Conservation (phyloP, 2,888 invertebrate species). For the Troglohyphantes excavatus region DNA sequence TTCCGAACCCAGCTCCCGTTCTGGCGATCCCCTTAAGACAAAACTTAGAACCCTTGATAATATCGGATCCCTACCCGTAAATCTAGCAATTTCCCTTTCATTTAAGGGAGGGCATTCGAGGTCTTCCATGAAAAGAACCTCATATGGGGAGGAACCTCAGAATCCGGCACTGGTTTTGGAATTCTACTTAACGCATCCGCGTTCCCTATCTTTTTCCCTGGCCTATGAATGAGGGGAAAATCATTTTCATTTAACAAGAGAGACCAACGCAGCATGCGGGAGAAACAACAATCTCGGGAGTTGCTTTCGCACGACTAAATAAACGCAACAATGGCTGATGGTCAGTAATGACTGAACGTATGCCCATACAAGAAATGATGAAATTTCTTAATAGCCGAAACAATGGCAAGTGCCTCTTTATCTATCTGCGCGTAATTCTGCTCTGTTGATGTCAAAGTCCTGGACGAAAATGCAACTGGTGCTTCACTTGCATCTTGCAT, state of each 20-base stretch:
- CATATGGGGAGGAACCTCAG: conserved; percentile 10
- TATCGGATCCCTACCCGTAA: conserved; percentile 31
- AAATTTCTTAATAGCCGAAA: conserved; percentile 79
- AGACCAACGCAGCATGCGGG: conserved; percentile 40
- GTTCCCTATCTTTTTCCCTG: conserved; percentile 40
- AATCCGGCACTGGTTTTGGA: neutral
- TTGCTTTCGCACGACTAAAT: neutral
- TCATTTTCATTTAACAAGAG: conserved; percentile 32
- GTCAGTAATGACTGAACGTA: conserved; percentile 77
- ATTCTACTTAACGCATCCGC: conserved; percentile 44
- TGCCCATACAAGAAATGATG: conserved; percentile 79
- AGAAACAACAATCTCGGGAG: conserved; percentile 23
- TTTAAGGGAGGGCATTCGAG: conserved; percentile 14
- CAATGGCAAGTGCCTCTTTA: conserved; percentile 70
- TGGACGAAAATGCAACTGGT: conserved; percentile 80
- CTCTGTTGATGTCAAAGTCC: conserved; percentile 79
- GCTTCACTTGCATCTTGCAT: conserved; percentile 67
- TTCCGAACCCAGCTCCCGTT: neutral
- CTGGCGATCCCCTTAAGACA: conserved; percentile 32
- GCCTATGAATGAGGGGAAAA: neutral
- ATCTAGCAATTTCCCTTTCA: conserved; percentile 35
- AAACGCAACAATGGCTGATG: conserved; percentile 75
- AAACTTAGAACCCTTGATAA: conserved; percentile 25
- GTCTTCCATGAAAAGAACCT: conserved; percentile 37
- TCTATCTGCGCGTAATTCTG: conserved; percentile 80